Evolutionary conservation across 92 coral and sea anemone genomes (phyloP), one percentile per base, ranked within the genome.

Genomic region (Phymanthus crucifer): DNA sequence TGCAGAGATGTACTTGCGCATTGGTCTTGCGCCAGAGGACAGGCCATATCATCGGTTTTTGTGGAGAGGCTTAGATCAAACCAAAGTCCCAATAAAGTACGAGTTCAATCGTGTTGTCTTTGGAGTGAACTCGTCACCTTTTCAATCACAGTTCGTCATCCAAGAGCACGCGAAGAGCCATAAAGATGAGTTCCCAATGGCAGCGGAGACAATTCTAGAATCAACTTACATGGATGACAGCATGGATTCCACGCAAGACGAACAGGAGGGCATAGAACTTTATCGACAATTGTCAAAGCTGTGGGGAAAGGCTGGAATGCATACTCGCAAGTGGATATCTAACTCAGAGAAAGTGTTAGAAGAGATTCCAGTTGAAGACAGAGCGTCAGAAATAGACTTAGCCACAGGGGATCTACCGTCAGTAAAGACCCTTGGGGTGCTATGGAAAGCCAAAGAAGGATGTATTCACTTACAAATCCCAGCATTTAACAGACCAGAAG

Each of bases 1-100:
- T 35, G 84, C 91, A 21, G 94, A 87, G 74, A 87, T 87, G 90
- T 90, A 87, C 70, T 90, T 75, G n/a, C n/a, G n/a, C n/a, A n/a
- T n/a, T n/a, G n/a, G n/a, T n/a, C n/a, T n/a, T n/a, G 77, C 68
- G 27, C 83, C 88, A 9, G 70, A 84, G 45, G 83, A 84, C 57
- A 75, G 82, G 68, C 75, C 89, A 24, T 80, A 56, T 85, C 85
- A 79, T 16, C 75, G 80, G 4, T 78, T 84, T 61, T 57, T 78
- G 79, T 84, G 88, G 88, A 76, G 89, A 47, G 38, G 64, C 24
- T 56, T 79, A 34, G 45, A 86, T 67, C 56, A 46, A 2, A 79
- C 76, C 75, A 29, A 58, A 58, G 84, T 71, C 34, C 93, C 81
- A 31, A 71, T 83, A 3, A 85, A 32, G 38, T 82, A 77, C 57